These are phyloP conservation scores for Callaeas wilsoni DNA, from an alignment of 2,113 vertebrate genomes.

Conservation along the genomic window DNA sequence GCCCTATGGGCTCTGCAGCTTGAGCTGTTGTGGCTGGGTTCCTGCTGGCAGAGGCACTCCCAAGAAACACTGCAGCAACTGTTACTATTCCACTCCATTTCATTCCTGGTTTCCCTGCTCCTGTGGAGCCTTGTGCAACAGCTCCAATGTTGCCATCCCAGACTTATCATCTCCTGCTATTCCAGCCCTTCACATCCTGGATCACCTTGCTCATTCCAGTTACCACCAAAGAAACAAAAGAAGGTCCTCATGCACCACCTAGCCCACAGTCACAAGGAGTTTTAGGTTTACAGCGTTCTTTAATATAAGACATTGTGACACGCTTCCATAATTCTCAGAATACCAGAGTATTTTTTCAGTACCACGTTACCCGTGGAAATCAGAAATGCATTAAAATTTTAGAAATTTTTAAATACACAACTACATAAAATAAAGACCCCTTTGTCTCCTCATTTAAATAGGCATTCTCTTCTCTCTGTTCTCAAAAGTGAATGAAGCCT, in stretches of 20 bases:
- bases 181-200: background rate
- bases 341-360: background rate
- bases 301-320: background rate
- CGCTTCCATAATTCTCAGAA: background rate
- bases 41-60: background rate
- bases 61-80: background rate
- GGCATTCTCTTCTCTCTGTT: background rate
- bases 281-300: background rate
- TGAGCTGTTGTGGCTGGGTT: background rate
- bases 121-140: background rate
- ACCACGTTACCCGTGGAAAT: background rate
- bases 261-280: background rate
- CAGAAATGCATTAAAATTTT: background rate
- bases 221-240: background rate
- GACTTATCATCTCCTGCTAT: background rate
- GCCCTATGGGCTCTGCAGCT: background rate
- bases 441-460: background rate
- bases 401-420: background rate
- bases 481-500: background rate
- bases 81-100: background rate
- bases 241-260: background rate
- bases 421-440: background rate
- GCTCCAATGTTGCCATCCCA: background rate
- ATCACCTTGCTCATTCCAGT: background rate
- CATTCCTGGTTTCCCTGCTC: background rate